Evolutionary conservation across 2,888 invertebrate genomes (phyloP).

Genomic region (Idaea biselata): DNA sequence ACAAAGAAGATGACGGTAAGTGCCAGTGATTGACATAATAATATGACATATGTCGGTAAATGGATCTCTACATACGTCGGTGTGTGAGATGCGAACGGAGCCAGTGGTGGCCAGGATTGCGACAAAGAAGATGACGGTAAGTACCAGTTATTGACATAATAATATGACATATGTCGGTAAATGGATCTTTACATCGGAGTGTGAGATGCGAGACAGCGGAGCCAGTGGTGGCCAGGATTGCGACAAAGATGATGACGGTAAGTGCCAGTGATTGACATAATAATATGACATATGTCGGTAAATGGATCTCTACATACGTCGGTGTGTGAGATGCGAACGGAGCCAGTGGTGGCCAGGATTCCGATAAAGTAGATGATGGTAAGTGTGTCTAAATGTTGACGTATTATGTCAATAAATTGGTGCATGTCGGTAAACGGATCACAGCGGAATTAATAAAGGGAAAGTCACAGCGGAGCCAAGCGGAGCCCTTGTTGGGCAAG

Average conservation of each 20-base stretch:
- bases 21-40: conserved; percentile 17
- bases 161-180: not conserved
- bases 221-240: conserved; percentile 57
- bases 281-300: conserved; percentile 9
- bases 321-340: conserved; percentile 69
- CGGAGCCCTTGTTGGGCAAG: no score
- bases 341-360: conserved; percentile 57
- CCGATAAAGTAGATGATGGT: conserved; percentile 65
- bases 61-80: not conserved
- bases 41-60: not conserved
- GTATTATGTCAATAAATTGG: no score
- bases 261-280: conserved; percentile 19
- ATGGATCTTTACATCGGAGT: conserved; percentile 10
- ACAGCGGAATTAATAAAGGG: no score
- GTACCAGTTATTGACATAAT: conserved; percentile 23
- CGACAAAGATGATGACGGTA: conserved; percentile 64
- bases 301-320: not conserved
- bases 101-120: conserved; percentile 57
- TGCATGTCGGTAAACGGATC: no score
- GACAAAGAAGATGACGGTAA: conserved; percentile 64
- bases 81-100: conserved; percentile 71
- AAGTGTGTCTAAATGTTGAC: conserved; percentile 14
- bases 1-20: conserved; percentile 63
- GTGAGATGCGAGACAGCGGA: conserved; percentile 75
- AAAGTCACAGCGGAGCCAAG: no score